Evolutionary conservation across 2,797 vertebrate species (phyloP).

Genomic region (Pseudochirops cupreus): DNA sequence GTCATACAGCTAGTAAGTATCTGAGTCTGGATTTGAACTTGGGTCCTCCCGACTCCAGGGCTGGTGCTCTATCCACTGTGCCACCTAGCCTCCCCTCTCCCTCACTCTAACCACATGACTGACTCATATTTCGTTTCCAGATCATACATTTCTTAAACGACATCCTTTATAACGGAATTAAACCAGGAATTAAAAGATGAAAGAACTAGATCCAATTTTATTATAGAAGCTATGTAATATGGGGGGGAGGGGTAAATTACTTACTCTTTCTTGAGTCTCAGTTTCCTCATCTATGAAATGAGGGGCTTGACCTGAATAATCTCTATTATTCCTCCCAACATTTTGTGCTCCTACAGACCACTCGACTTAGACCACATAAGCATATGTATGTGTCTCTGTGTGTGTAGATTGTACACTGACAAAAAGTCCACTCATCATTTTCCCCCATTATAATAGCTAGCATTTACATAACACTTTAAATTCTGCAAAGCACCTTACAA

Average conservation of each 20-base stretch:
- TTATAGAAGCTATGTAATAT: not conserved
- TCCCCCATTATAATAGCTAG: not conserved
- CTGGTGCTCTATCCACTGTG: not conserved
- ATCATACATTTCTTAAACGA: not conserved
- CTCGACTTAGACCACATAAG: not conserved
- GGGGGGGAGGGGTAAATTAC: not conserved
- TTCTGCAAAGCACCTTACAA: not conserved
- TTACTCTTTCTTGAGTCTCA: not conserved
- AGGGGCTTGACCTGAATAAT: not conserved
- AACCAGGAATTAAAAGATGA: not conserved
- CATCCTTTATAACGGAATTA: not conserved
- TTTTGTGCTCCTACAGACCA: not conserved
- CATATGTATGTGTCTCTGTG: not conserved
- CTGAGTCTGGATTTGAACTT: not conserved
- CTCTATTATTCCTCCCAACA: not conserved
- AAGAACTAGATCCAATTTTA: not conserved
- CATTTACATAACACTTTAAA: not conserved
- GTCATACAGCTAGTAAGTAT: not conserved
- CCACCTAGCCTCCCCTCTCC: not conserved
- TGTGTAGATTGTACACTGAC: not conserved
- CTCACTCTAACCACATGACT: not conserved
- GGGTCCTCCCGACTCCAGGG: not conserved
- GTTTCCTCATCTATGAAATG: conserved; percentile 25
- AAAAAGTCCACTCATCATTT: not conserved
- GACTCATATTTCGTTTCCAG: not conserved